Base-by-base conservation (phyloP, 2,797 vertebrate genomes). In the Myoxocephalus aenaeus region DNA sequence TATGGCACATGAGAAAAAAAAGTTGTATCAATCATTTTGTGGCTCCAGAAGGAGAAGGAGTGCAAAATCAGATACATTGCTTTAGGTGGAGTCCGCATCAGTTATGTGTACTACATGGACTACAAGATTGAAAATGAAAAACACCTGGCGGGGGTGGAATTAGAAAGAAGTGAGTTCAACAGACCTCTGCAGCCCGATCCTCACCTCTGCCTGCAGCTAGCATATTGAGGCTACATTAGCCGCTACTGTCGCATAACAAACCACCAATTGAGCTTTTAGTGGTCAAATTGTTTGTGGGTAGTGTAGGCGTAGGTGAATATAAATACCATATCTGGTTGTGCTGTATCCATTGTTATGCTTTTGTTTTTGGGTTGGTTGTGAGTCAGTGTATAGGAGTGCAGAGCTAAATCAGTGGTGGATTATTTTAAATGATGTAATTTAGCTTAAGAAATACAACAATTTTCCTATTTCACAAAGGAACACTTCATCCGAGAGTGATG, bases 81-180 rank as follows among this genome's bases (percentile, higher is more conserved):
- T 34, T 53, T 13, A 13, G 12, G n/a, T 22, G 20, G 44, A 84
- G 54, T 74, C 58, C 27, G 54, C 5, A n/a, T 32, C 1, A 5
- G 29, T 13, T 61, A 0, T 18, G 46, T 18, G 29, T 13, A 53
- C 51, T 2, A 53, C 51, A 25, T 59, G 64, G 12, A 40, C 58
- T 40, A 40, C 11, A 38, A 58, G 56, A 20, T 58, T 76, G 25
- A 25, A 78, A 66, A 53, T 65, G 7, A 64, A 62, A 71, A 67
- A 79, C 69, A 59, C 32, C 44, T 27, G n/a, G 32, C 34, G 17
- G 44, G 38, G 50, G 56, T 32, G 50, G 50, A 53, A 32, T 57
- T 29, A 57, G 15, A 29, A 68, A 44, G 14, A 77, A 50, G 22
- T 58, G 48, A 74, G 34, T 20, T 77, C 29, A 50, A 15, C 32